phyloP scores from a whole-genome alignment of 2,888 invertebrate species.

The Julus scanicus region DNA sequence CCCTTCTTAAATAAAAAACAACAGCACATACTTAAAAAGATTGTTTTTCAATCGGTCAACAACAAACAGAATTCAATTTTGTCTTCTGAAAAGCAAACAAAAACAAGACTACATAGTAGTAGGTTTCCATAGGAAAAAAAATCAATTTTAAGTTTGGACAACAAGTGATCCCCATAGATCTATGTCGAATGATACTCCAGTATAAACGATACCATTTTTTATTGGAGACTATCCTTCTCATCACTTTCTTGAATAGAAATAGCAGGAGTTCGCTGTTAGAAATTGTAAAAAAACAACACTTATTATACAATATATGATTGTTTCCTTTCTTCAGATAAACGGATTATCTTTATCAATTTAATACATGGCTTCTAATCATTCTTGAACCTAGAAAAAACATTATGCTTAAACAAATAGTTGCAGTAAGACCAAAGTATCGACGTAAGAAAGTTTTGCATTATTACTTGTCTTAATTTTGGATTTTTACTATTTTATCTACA shows the following conservation, averaged over 20 bases:
- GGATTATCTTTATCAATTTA: no score
- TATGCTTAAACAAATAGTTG: no score
- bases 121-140: background rate
- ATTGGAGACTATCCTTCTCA: background rate
- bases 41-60: slow-evolving; percentile 7
- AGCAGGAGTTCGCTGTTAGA: background rate
- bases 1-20: background rate
- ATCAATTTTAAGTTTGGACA: background rate
- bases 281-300: background rate
- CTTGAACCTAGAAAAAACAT: no score
- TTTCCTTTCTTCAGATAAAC: no score
- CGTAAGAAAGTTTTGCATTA: no score
- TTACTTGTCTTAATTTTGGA: no score
- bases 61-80: background rate
- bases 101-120: background rate
- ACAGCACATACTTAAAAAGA: background rate
- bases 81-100: background rate
- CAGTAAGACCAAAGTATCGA: no score
- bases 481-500: no score
- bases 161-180: background rate
- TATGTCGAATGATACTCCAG: background rate
- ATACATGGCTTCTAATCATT: no score
- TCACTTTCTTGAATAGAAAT: background rate
- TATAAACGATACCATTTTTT: background rate
- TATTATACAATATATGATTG: no score